Evolutionary conservation across 2,888 invertebrate genomes (phyloP).

Genomic region (Drosophila kambysellisi): DNA sequence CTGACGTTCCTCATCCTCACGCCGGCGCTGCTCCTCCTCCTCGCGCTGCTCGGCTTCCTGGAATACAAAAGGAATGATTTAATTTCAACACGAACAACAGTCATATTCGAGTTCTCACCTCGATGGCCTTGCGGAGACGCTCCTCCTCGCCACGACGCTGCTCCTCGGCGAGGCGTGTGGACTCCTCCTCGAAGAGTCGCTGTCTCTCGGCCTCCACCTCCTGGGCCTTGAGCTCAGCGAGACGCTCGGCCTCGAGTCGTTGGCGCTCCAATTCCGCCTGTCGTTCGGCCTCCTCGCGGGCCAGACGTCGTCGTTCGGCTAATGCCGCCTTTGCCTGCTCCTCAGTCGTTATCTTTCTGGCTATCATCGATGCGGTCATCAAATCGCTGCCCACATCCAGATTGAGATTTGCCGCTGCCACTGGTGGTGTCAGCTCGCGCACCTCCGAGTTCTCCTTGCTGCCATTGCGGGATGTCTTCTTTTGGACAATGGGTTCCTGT

Average conservation of each 20-base stretch:
- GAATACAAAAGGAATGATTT: background rate
- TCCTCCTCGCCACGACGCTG: slow-evolving; percentile 94
- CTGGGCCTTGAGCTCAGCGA: slow-evolving; percentile 90
- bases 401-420: slow-evolving; percentile 23
- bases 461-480: slow-evolving; percentile 66
- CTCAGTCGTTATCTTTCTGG: slow-evolving; percentile 93
- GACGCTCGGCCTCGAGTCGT: slow-evolving; percentile 90
- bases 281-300: slow-evolving; percentile 95
- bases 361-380: slow-evolving; percentile 88
- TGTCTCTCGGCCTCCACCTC: slow-evolving; percentile 94
- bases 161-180: slow-evolving; percentile 91
- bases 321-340: slow-evolving; percentile 97
- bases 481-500: slow-evolving; percentile 42
- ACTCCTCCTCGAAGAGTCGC: slow-evolving; percentile 92
- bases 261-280: slow-evolving; percentile 94
- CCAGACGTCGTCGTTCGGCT: slow-evolving; percentile 94
- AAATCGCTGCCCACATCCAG: slow-evolving; percentile 67
- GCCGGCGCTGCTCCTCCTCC: slow-evolving; percentile 91
- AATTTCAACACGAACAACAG: background rate
- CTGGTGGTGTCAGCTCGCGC: slow-evolving; percentile 77
- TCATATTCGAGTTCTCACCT: slow-evolving; percentile 85
- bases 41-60: slow-evolving; percentile 91
- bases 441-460: slow-evolving; percentile 83
- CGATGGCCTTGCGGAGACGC: slow-evolving; percentile 92
- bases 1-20: slow-evolving; percentile 88